Conservation (phyloP, 2,797 vertebrate genomes). For the Mareca penelope region DNA sequence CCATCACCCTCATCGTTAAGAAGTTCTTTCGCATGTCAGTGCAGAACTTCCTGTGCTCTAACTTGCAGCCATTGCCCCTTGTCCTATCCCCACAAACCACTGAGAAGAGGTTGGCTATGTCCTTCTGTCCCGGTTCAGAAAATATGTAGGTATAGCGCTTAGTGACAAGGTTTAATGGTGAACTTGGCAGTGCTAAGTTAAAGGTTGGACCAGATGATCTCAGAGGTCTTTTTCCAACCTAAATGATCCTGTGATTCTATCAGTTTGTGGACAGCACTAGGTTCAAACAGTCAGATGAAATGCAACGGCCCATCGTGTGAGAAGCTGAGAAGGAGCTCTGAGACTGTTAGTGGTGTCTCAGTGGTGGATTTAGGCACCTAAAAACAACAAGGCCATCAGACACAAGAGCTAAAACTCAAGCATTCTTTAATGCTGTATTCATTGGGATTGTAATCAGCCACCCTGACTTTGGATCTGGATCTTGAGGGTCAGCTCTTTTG, state of each 20-base stretch:
- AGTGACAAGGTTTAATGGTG: too few species aligned
- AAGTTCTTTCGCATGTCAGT: too few species aligned
- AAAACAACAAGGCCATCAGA: fast-evolving
- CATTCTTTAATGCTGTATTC: neutral
- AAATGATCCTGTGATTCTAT: neutral
- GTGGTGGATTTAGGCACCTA: neutral
- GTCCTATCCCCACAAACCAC: too few species aligned
- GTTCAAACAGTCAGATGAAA: neutral
- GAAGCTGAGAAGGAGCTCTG: neutral
- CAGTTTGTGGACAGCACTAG: neutral
- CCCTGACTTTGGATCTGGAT: neutral
- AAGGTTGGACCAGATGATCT: too few species aligned
- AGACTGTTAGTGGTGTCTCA: neutral
- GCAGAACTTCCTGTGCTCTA: too few species aligned
- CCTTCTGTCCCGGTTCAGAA: too few species aligned
- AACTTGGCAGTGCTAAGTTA: too few species aligned
- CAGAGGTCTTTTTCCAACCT: too few species aligned
- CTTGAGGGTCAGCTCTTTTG: neutral
- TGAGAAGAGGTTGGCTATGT: too few species aligned
- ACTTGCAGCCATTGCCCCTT: too few species aligned
- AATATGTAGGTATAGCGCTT: too few species aligned
- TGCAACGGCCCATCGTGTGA: neutral
- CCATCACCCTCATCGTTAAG: too few species aligned
- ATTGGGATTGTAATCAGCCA: neutral
- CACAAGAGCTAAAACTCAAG: neutral